Conservation (phyloP, 1,140 invertebrate genomes). For the Aphelenchoides fujianensis region DNA sequence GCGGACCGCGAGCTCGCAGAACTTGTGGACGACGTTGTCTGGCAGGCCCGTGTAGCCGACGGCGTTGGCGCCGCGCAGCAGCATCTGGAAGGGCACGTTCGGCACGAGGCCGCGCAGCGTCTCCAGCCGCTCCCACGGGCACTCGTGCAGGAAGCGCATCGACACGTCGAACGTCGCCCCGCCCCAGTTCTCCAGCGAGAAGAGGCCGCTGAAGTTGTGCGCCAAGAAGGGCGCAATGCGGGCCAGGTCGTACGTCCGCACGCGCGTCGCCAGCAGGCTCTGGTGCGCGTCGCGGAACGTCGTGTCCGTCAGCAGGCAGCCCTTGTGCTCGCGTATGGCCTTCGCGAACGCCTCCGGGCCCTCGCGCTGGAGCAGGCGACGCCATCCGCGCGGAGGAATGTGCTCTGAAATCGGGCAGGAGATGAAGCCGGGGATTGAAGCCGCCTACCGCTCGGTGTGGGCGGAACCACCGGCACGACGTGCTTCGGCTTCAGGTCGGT, state of each 20-base stretch:
- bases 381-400: slow-evolving; percentile 77
- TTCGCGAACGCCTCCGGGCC: slow-evolving; percentile 94
- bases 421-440: neutral
- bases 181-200: slow-evolving; percentile 95
- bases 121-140: slow-evolving; percentile 92
- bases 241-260: slow-evolving; percentile 85
- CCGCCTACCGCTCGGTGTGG: slow-evolving; percentile 72
- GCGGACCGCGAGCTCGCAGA: slow-evolving; percentile 79
- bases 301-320: slow-evolving; percentile 90
- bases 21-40: slow-evolving; percentile 95
- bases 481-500: slow-evolving; percentile 82
- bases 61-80: slow-evolving; percentile 93
- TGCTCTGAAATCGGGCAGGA: slow-evolving; percentile 62
- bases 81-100: slow-evolving; percentile 99
- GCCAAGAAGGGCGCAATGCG: slow-evolving; percentile 90
- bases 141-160: slow-evolving; percentile 92
- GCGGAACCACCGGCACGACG: slow-evolving; percentile 79
- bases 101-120: slow-evolving; percentile 86
- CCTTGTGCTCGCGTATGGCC: slow-evolving; percentile 81
- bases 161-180: slow-evolving; percentile 97
- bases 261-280: slow-evolving; percentile 87
- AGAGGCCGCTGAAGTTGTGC: slow-evolving; percentile 79
- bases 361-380: slow-evolving; percentile 77
- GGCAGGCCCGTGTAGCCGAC: slow-evolving; percentile 99
- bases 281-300: slow-evolving; percentile 97